A percentile compares a stretch with the other conserved stretches of the same genome.
Conservation (phyloP, 2,888 invertebrate genomes). For the Plebejus argus region DNA sequence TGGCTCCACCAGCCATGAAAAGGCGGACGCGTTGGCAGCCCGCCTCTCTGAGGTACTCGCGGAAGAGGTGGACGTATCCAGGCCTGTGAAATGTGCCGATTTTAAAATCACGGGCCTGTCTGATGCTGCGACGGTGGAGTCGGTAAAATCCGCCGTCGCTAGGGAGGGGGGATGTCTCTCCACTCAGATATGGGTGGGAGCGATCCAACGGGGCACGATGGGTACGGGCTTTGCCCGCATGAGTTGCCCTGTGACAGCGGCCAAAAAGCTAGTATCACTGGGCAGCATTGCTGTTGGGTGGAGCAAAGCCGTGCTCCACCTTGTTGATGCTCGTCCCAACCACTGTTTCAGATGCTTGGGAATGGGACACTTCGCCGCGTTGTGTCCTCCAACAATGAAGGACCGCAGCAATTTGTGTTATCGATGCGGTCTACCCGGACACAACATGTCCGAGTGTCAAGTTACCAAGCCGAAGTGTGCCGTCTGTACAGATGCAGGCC, state of each 20-base stretch:
- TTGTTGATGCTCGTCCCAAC: no score
- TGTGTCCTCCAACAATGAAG: no score
- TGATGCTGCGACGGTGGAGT: conserved; percentile 11
- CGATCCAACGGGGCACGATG: background rate
- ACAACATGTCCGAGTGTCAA: no score
- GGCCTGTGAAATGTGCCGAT: background rate
- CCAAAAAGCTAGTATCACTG: no score
- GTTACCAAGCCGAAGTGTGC: no score
- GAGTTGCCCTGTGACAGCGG: background rate
- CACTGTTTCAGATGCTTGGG: no score
- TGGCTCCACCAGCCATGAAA: background rate
- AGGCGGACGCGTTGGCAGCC: background rate
- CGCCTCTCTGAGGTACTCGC: background rate
- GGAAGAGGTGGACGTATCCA: conserved; percentile 12
- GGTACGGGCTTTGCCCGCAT: background rate
- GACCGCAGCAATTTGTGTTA: no score
- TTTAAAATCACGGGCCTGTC: conserved; percentile 8
- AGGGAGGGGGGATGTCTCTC: background rate
- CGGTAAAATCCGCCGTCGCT: background rate
- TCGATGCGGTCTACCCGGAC: no score
- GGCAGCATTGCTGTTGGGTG: no score
- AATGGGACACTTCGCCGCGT: no score
- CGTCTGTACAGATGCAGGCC: no score
- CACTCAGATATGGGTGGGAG: background rate
- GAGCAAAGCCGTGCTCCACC: no score